Conservation (phyloP, 2,797 vertebrate genomes). For the Petrocephalus schoutedeni region DNA sequence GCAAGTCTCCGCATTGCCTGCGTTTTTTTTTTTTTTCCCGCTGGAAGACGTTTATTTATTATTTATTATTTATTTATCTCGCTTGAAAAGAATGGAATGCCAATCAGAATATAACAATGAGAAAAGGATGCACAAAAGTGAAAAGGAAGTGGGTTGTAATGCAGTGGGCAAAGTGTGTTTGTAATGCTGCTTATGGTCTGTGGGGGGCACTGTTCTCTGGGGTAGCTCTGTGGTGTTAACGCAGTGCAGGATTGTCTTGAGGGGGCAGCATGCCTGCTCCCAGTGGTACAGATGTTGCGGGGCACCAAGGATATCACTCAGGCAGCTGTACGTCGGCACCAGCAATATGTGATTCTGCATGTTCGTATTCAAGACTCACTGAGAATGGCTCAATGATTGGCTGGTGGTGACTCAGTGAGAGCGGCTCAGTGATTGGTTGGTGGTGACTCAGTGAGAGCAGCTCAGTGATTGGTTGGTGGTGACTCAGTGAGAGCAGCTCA, state of each 20-base stretch:
- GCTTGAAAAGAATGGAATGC: not conserved
- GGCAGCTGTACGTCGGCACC: not conserved
- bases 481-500: not conserved
- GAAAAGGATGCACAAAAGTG: not conserved
- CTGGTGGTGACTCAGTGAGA: too few species aligned
- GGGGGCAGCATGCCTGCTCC: not conserved
- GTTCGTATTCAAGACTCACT: not conserved
- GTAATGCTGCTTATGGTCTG: not conserved
- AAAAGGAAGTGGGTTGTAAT: not conserved
- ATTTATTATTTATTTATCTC: not conserved
- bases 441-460: not conserved
- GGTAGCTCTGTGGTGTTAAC: not conserved
- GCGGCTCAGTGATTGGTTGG: too few species aligned
- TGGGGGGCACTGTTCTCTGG: not conserved
- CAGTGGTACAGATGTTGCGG: not conserved
- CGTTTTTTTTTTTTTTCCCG: not conserved
- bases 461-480: not conserved
- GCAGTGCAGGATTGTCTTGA: not conserved
- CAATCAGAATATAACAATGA: not conserved
- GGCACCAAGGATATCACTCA: not conserved
- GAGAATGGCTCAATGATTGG: not conserved
- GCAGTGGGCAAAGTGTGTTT: not conserved
- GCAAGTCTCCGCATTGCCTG: not conserved
- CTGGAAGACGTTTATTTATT: not conserved
- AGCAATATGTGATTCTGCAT: not conserved